phyloP scores from a whole-genome alignment of 2,113 vertebrate species.

The Cyphomyrus plagiostoma region DNA sequence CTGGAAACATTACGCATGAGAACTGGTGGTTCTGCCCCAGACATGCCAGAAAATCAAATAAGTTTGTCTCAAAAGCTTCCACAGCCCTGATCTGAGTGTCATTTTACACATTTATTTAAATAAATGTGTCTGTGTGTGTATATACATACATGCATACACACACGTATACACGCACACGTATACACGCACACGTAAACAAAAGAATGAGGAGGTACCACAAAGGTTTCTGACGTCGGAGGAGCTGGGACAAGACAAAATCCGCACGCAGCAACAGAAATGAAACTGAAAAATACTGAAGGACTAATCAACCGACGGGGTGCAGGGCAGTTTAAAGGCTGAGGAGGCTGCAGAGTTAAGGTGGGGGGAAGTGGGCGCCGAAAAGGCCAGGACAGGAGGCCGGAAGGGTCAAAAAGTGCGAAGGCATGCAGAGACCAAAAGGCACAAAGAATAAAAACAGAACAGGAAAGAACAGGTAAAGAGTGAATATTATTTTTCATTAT shows the following conservation, averaged over 20 bases:
- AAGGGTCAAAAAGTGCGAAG: slow-evolving; percentile 2
- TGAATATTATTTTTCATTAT: not conserved
- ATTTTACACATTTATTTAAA: not conserved
- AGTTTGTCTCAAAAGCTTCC: not conserved
- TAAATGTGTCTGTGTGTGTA: too few relatives aligned
- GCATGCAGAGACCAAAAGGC: not conserved
- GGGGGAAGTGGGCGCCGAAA: slow-evolving; percentile 12
- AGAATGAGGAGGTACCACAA: not conserved
- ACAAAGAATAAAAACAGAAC: slow-evolving; percentile 13
- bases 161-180: too few relatives aligned
- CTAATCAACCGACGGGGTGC: not conserved
- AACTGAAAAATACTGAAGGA: not conserved
- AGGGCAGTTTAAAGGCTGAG: not conserved
- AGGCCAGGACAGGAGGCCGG: slow-evolving; percentile 15
- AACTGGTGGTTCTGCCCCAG: not conserved
- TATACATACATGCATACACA: not conserved
- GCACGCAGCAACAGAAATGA: not conserved
- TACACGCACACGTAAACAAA: not conserved
- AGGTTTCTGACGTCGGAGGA: not conserved
- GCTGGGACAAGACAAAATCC: not conserved
- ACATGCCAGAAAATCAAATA: not conserved
- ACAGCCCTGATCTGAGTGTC: not conserved
- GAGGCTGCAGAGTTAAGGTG: not conserved
- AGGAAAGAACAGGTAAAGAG: slow-evolving; percentile 37
- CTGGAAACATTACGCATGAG: not conserved